phyloP scores from a whole-genome alignment of 2,797 vertebrate species.

The Hipposideros larvatus region DNA sequence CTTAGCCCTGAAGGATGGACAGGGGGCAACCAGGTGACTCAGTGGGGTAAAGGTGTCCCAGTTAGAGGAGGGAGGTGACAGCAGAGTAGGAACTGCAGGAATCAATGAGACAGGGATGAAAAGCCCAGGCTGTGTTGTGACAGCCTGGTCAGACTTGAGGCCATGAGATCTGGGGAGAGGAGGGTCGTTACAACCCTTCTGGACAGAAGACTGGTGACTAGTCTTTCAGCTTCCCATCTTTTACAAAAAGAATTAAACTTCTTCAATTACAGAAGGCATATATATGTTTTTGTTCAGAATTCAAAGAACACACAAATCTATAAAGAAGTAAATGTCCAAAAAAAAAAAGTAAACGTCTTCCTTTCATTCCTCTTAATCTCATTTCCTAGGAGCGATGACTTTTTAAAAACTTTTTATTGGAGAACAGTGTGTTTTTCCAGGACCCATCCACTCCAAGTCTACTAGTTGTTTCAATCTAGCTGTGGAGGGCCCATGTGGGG shows the following conservation, averaged over 20 bases:
- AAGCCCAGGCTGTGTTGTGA: not conserved
- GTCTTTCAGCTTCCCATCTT: not conserved
- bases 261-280: not conserved
- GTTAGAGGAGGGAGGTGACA: too few relatives aligned
- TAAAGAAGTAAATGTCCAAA: not conserved
- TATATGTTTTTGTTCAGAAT: not conserved
- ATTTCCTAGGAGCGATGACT: not conserved
- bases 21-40: not conserved
- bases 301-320: not conserved
- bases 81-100: not conserved
- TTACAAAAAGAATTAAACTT: not conserved
- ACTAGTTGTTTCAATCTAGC: too few relatives aligned
- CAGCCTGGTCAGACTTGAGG: not conserved
- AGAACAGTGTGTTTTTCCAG: too few relatives aligned
- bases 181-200: not conserved
- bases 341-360: not conserved
- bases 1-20: not conserved
- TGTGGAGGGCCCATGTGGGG: too few relatives aligned
- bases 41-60: not conserved
- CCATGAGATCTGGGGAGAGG: not conserved
- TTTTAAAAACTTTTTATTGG: not conserved
- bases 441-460: too few relatives aligned
- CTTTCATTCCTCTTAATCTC: not conserved
- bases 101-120: rapidly evolving
- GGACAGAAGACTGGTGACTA: not conserved